A percentile compares a stretch with the other conserved stretches of the same genome.
These are phyloP conservation scores for Bradypodion pumilum DNA, from an alignment of 2,797 vertebrate genomes.

Conservation along the genomic window DNA sequence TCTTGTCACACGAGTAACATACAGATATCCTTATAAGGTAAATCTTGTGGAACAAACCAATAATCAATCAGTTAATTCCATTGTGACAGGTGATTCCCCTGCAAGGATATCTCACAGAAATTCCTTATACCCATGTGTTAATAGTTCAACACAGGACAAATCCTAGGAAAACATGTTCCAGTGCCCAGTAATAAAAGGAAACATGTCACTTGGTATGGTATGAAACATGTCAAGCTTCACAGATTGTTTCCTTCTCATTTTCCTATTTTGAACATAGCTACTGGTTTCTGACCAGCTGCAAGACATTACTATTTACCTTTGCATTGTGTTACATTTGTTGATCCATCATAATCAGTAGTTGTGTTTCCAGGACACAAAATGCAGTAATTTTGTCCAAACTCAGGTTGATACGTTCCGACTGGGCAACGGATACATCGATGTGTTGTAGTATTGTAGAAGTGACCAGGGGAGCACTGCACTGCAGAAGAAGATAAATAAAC, in stretches of 20 bases:
- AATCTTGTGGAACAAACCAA: too few species aligned
- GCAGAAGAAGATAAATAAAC: conserved; percentile 37
- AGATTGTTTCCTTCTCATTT: not conserved
- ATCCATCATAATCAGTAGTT: conserved; percentile 96
- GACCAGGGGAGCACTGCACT: conserved; percentile 98
- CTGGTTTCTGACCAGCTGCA: conserved; percentile 7
- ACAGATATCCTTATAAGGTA: too few species aligned
- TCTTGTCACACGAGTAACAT: too few species aligned
- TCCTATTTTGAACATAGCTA: not conserved
- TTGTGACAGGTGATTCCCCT: not conserved
- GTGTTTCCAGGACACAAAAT: conserved; percentile 93
- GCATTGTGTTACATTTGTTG: conserved; percentile 95
- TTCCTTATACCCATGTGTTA: not conserved
- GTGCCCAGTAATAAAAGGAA: too few species aligned
- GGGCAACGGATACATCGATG: conserved; percentile 95
- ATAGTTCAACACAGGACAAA: not conserved
- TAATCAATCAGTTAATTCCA: too few species aligned
- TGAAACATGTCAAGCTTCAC: conserved; percentile 18
- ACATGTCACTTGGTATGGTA: not conserved
- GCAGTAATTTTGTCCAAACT: conserved; percentile 95
- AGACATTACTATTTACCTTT: conserved; percentile 86
- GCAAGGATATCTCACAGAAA: not conserved
- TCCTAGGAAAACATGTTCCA: not conserved
- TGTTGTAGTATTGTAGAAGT: conserved; percentile 94
- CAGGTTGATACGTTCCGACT: conserved; percentile 87